Base-by-base conservation (phyloP, 2,113 vertebrate species). In the Cinclus mexicanus region DNA sequence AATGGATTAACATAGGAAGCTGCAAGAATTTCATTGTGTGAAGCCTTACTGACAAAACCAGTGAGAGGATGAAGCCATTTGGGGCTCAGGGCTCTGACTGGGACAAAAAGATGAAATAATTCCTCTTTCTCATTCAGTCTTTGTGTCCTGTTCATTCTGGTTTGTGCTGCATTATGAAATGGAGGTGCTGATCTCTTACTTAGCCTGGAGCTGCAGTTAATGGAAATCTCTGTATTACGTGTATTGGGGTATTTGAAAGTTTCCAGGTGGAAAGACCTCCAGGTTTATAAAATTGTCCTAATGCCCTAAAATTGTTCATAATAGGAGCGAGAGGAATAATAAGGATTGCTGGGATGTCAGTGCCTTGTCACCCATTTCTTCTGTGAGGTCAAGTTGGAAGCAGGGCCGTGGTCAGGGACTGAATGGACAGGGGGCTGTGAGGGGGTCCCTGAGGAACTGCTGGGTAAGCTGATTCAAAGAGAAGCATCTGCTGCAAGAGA, bases 1-100 rank as follows among this genome's bases (percentile, higher is more conserved):
- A 89, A 87, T 95, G 80, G 92, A 95, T 96, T 96, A 96, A 90
- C 61, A 52, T 10, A 81, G 53, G 70, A 84, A 60, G 65, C 85
- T 79, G 88, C 49, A 86, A 68, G 61, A 56, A 87, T 80, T 93
- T 39, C 44, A 42, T 90, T 92, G 68, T 91, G 56, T 68, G 80
- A 89, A 93, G 61, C 69, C 28, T 89, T 68, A 16, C 42, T 89
- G 88, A 71, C 57, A 92, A 96, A 94, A 71, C 49, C 14, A 6
- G 52, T 56, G 79, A 93, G 80, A 93, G 49, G 57, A 79, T 78
- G 93, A 90, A 95, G 86, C 50, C 72, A 33, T 89, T 35, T 94
- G 92, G 83, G 76, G 69, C 83, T 92, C 74, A 68, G 64, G 50
- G 92, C 57, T 83, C 56, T 92, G 83, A 7, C 63, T 96, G 88